Evolutionary conservation across 37 sponge, comb jelly and placozoan genomes (phyloP), one percentile per base, ranked within the genome.

Genomic region (Cladorhizidae sp.): DNA sequence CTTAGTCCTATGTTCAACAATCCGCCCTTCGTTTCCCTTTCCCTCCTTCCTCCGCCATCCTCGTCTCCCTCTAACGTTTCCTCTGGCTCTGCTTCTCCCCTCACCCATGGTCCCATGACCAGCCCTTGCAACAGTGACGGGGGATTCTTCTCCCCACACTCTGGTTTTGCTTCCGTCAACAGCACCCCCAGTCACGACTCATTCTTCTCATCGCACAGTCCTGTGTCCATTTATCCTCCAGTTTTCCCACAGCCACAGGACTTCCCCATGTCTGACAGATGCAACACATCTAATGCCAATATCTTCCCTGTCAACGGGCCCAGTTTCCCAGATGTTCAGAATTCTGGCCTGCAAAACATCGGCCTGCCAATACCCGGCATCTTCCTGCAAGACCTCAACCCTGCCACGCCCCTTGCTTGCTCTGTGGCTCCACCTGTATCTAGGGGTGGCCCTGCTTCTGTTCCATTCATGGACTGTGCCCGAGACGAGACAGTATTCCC

Each of bases 111-210:
- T 3, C 12, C 80, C 18, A 39, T 29, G 6, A 15, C 9, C 51
- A 85, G 77, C 37, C 73, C 72, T 3, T 70, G 72, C 36, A 45
- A n/a, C 75, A 58, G 35, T 25, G 79, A 72, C 18, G 79, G 35
- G 25, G 73, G 64, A 2, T 67, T 61, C 52, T 65, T 71, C 52
- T 54, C 73, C 3, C 62, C 77, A 31, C 63, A 31, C 21, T 38
- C 79, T 3, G 32, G 28, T 0, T 56, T 68, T 62, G 23, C 41
- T 69, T 51, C 70, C 33, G 28, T 68, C 35, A 36, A 23, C 2
- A 64, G 18, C 50, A 64, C 74, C 40, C 67, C 77, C 69, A 84
- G 38, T 54, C 77, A 76, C 67, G 78, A 74, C 28, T 64, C 35
- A 31, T 64, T 63, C 78, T 77, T 63, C 38, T 50, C 64, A 3